Conservation (phyloP, 1,140 invertebrate species). For the Meloidogyne floridensis region DNA sequence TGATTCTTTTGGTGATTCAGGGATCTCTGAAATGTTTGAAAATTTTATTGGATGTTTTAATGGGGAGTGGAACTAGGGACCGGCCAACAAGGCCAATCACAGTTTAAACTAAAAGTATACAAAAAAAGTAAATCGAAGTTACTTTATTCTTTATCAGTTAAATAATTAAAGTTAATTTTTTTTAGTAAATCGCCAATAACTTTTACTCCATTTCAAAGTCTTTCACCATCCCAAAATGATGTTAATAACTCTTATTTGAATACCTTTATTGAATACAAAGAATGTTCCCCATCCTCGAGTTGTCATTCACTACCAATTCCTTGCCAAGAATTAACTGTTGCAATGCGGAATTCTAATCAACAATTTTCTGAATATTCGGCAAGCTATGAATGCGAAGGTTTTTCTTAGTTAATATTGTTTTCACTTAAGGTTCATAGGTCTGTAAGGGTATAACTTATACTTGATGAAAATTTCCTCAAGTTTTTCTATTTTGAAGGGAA, state of each 20-base stretch:
- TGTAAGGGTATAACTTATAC: too few species aligned
- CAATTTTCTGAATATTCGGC: conserved; percentile 2
- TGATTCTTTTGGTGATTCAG: not conserved
- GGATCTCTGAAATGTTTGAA: not conserved
- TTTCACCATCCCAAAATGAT: not conserved
- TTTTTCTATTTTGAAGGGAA: too few species aligned
- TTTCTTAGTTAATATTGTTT: not conserved
- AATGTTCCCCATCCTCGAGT: not conserved
- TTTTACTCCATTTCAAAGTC: conserved; percentile 1
- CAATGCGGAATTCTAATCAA: not conserved
- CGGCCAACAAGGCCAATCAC: too few species aligned
- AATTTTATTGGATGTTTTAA: not conserved
- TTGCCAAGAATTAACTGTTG: conserved; percentile 1
- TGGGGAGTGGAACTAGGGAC: too few species aligned
- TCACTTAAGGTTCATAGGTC: too few species aligned
- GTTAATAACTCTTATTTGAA: not conserved
- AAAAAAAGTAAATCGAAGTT: too few species aligned
- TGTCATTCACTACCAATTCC: not conserved
- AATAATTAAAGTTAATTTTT: not conserved
- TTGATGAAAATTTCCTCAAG: too few species aligned
- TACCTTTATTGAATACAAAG: not conserved
- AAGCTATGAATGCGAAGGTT: conserved; percentile 27
- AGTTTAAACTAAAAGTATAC: too few species aligned
- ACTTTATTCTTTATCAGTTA: not conserved
- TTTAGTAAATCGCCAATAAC: not conserved